Evolutionary conservation across 2,113 vertebrate species (phyloP), one percentile per base, ranked within the genome.

Genomic region (Sciurus niger): DNA sequence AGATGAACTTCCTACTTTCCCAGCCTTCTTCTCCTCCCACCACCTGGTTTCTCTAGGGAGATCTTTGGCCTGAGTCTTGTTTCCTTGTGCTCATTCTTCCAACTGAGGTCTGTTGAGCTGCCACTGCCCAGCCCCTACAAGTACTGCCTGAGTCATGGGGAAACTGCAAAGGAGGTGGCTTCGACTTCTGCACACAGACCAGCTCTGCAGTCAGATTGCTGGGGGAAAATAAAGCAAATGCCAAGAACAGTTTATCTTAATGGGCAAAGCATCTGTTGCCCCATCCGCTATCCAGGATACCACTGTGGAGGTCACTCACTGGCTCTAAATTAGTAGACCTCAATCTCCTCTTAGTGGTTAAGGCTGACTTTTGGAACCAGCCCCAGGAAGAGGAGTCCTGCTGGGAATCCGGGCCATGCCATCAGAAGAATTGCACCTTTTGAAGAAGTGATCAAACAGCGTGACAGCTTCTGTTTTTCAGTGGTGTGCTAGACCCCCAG

Each of bases 41-140:
- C 96, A 98, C 97, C 98, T 98, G 97, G 96, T 80, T 97, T 92
- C 98, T 97, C 97, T 90, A 83, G 97, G 97, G 97, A 97, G 72
- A 90, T 94, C 87, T 97, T 94, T 97, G 98, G 98, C 97, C 76
- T 1, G 63, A 60, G 84, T 68, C 72, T 84, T 90, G 51, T 79
- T 97, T 97, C 95, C 76, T 95, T 90, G 80, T 1, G 6, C 30
- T 95, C 90, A 90, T 93, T 97, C 95, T 97, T 97, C 79, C 94
- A 97, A 34, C 30, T 90, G 89, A 97, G 77, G 84, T 90, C 95
- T 95, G 76, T 53, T 3, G 88, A 83, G 80, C 93, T 14, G 87
- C 87, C 76, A 43, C 93, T 92, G 92, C 84, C 73, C 72, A 65
- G 82, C 84, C 37, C 53, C 48, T 77, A 9, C 63, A n/a, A 72